phyloP scores from a whole-genome alignment of 2,888 invertebrate species.

The Drosophila ezoana region DNA sequence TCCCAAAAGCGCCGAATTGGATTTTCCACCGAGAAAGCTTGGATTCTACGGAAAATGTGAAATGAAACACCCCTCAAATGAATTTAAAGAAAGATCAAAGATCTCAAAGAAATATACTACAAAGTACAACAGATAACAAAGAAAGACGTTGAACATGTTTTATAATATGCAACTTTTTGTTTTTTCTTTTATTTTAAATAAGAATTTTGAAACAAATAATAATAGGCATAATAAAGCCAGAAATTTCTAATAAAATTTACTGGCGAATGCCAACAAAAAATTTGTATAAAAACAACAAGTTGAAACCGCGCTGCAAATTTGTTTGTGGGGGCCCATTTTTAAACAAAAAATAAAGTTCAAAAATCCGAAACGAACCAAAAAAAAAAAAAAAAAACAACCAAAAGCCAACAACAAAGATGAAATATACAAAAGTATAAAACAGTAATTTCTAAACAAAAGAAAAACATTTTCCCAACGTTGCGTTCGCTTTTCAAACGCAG shows the following conservation, averaged over 20 bases:
- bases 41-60: too few species aligned
- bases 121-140: not conserved
- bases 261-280: constrained; percentile 7
- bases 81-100: not conserved
- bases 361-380: constrained; percentile 7
- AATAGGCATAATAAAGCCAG: constrained; percentile 1
- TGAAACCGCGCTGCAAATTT: constrained; percentile 21
- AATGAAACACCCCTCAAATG: too few species aligned
- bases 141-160: constrained; percentile 4
- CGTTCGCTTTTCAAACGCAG: constrained; percentile 23
- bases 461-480: constrained; percentile 29
- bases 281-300: constrained; percentile 7
- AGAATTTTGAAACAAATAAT: not conserved
- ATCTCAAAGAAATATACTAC: not conserved
- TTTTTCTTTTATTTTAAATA: not conserved
- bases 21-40: too few species aligned
- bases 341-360: constrained; percentile 6
- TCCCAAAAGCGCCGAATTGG: too few species aligned
- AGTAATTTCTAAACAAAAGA: constrained; percentile 42
- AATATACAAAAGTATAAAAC: constrained; percentile 21
- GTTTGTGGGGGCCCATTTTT: constrained; percentile 18
- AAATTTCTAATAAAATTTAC: not conserved
- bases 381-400: constrained; percentile 3
- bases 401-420: constrained; percentile 16
- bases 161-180: not conserved